Evolutionary conservation across 2,113 vertebrate genomes (phyloP).

Genomic region (Guaruba guarouba): DNA sequence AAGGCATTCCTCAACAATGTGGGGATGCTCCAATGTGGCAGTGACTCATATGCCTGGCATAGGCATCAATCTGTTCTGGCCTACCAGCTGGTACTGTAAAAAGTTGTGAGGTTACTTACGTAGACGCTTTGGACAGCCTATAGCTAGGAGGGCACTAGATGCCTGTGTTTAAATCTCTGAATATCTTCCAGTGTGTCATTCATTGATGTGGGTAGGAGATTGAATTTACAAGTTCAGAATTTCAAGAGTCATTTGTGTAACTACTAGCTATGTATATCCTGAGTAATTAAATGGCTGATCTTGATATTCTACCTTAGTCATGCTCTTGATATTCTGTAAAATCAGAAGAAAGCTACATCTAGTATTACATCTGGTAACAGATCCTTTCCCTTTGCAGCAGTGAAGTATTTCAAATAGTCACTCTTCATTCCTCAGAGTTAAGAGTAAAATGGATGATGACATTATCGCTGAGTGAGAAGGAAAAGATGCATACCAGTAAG

Average conservation of each 20-base stretch:
- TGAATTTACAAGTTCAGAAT: neutral
- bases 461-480: neutral
- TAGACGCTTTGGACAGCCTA: neutral
- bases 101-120: neutral
- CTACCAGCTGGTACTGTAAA: neutral
- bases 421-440: conserved; percentile 13
- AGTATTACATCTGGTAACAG: conserved; percentile 11
- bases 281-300: neutral
- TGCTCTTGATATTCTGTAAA: neutral
- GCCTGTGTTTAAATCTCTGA: neutral
- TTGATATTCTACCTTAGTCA: neutral
- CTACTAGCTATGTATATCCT: neutral
- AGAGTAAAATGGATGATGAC: conserved; percentile 22
- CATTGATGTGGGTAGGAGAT: neutral
- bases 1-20: neutral
- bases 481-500: conserved; percentile 47
- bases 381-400: neutral
- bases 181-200: neutral
- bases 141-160: neutral
- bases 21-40: neutral
- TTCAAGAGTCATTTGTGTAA: neutral
- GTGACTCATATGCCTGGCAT: neutral
- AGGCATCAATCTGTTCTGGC: neutral
- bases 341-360: neutral
- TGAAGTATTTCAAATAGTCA: conserved; percentile 20